These are phyloP conservation scores for Tachysurus vachellii DNA, from an alignment of 2,113 vertebrate species.

Conservation along the genomic window DNA sequence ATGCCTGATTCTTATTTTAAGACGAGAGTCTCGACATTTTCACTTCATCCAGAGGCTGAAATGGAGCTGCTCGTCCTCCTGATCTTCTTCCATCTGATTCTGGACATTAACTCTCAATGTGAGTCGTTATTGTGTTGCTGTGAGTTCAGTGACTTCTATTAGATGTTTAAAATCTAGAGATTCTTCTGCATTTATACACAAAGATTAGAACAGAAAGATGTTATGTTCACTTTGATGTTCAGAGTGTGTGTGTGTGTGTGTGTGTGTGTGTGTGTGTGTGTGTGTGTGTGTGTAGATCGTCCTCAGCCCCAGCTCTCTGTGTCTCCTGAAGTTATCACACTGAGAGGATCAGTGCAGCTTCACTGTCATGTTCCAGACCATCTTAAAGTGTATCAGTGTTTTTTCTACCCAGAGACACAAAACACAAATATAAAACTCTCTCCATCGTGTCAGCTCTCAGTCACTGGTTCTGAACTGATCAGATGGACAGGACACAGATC, in stretches of 20 bases:
- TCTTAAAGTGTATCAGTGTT: conserved; percentile 23
- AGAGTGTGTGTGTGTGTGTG: neutral
- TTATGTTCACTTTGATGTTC: neutral
- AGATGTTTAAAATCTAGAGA: no score
- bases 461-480: conserved; percentile 40
- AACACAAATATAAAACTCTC: neutral
- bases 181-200: no score
- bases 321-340: conserved; percentile 6
- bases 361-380: conserved; percentile 6
- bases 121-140: neutral
- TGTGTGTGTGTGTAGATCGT: neutral
- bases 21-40: neutral
- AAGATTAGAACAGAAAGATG: neutral
- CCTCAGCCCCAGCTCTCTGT: conserved; percentile 16
- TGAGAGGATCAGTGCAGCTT: conserved; percentile 22
- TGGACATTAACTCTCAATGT: neutral
- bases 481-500: conserved; percentile 18
- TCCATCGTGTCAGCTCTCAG: conserved; percentile 26
- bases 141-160: no score
- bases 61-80: neutral
- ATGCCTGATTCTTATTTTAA: neutral
- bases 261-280: neutral
- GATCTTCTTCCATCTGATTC: neutral
- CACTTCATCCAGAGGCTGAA: neutral
- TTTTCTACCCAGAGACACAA: conserved; percentile 13